Evolutionary conservation across 2,888 invertebrate species (phyloP), one percentile per base, ranked within the genome.

Genomic region (Hemithea aestivaria): DNA sequence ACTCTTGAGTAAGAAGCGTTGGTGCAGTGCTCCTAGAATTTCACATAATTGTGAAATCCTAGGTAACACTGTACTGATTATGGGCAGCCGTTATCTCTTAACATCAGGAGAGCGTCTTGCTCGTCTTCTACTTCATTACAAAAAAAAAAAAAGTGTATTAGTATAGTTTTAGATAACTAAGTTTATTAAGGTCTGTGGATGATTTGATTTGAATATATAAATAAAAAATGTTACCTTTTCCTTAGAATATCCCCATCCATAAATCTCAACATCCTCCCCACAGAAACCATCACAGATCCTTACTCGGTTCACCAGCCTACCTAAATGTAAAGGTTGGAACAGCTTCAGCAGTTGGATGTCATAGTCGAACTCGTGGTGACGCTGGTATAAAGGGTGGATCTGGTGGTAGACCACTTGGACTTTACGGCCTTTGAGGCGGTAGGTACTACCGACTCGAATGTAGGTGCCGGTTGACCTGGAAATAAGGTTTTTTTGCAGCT

Each of bases 191-290:
- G n/a, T n/a, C n/a, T n/a, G n/a, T n/a, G n/a, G n/a, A n/a, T n/a
- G n/a, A n/a, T n/a, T n/a, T n/a, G n/a, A n/a, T n/a, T n/a, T n/a
- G n/a, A n/a, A n/a, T n/a, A n/a, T n/a, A n/a, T n/a, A n/a, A n/a
- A n/a, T n/a, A n/a, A n/a, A n/a, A n/a, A n/a, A n/a, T n/a, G n/a
- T 52, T 35, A 79, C 81, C 48, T 64, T 66, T 48, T 82, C 82
- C 21, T 45, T 40, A 1, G 53, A 33, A 53, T 72, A 78, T 2
- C 84, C 84, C 84, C 84, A 84, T 2, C 84, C 84, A 24, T 69
- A 48, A 0, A 82, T 63, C 22, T 38, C 48, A 0, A 82, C 35
- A 2, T 40, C 33, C 1, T 50, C 47, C 0, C 66, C 70, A 35
- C 48, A 51, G 3, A 49, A 12, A 1, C 52, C 62, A 5, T 44